These are phyloP conservation scores for Notechis scutatus DNA, from an alignment of 2,113 vertebrate genomes.

Conservation along the genomic window DNA sequence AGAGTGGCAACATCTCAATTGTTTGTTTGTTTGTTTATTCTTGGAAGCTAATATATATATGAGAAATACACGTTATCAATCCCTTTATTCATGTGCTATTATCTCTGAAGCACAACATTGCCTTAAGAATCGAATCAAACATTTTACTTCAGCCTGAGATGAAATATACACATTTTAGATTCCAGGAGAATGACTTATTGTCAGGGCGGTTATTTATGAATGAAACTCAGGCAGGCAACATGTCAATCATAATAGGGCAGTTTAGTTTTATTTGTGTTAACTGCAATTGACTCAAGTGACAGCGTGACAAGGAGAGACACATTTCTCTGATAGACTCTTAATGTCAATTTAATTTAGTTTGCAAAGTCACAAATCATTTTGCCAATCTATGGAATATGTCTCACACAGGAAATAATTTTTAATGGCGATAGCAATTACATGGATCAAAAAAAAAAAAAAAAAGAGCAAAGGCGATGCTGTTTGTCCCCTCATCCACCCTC, in stretches of 20 bases:
- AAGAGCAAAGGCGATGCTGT: not conserved
- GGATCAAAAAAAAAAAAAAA: not conserved
- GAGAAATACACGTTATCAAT: not conserved
- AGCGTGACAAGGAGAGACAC: not conserved
- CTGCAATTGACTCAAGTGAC: slow-evolving; percentile 24
- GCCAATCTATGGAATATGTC: not conserved
- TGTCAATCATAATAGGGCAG: slow-evolving; percentile 27
- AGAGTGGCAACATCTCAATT: not conserved
- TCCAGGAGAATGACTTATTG: not conserved
- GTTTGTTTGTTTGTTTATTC: not conserved
- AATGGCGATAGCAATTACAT: not conserved
- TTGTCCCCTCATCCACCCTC: not conserved
- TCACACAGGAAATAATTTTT: not conserved
- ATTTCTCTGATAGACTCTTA: slow-evolving; percentile 7
- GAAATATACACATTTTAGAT: slow-evolving; percentile 4
- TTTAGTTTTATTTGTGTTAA: slow-evolving; percentile 51
- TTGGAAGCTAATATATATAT: not conserved
- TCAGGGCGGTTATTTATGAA: slow-evolving; percentile 24
- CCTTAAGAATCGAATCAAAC: not conserved
- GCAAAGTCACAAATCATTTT: slow-evolving; percentile 48
- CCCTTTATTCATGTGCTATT: not conserved
- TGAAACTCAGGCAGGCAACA: slow-evolving; percentile 17
- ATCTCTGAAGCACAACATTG: not conserved
- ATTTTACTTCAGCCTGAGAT: not conserved
- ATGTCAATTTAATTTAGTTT: slow-evolving; percentile 27